Conservation (phyloP, 2,797 vertebrate species). For the Takifugu rubripes region DNA sequence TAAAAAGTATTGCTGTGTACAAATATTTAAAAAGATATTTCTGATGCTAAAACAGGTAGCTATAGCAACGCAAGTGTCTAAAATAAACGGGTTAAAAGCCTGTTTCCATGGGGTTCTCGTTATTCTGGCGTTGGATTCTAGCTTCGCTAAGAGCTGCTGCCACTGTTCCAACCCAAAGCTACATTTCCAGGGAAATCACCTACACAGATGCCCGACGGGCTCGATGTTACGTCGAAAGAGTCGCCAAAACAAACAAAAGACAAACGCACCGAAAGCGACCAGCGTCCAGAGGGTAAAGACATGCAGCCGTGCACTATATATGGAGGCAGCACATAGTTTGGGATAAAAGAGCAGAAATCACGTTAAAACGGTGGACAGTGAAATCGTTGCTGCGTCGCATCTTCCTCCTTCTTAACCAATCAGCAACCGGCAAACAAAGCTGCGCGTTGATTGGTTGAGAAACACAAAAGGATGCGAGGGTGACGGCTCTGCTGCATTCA, state of each 20-base stretch:
- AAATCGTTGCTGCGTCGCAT: constrained; percentile 50
- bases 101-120: too few species aligned
- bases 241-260: background rate
- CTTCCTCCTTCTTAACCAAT: constrained; percentile 68
- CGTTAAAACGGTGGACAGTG: constrained; percentile 26
- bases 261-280: background rate
- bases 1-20: too few species aligned
- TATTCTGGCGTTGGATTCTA: too few species aligned
- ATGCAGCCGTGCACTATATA: background rate
- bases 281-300: accelerated
- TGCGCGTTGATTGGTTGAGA: constrained; percentile 56
- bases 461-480: constrained; percentile 65
- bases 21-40: too few species aligned
- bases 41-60: too few species aligned
- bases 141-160: too few species aligned
- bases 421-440: constrained; percentile 7
- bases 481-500: constrained; percentile 23
- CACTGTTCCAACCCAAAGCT: constrained; percentile 32
- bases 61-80: too few species aligned
- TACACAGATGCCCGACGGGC: constrained; percentile 34
- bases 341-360: constrained; percentile 1
- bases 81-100: too few species aligned
- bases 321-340: background rate
- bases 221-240: constrained; percentile 41
- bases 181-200: constrained; percentile 48